Evolutionary conservation across 2,888 invertebrate species (phyloP).

Genomic region (Brenthis daphne): DNA sequence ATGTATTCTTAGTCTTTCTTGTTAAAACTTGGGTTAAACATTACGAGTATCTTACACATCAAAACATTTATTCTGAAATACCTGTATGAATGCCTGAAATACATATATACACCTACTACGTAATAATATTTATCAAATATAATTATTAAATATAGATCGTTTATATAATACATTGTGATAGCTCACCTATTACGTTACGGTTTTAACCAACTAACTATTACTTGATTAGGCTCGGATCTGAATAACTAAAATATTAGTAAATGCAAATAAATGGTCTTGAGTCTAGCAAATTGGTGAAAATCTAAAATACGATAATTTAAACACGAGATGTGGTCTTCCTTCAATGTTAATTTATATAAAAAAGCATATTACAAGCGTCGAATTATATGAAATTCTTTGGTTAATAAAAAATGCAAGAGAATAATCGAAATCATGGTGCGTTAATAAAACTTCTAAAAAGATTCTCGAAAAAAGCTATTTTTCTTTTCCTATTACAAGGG

Average conservation of each 20-base stretch:
- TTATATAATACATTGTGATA: slow-evolving; percentile 13
- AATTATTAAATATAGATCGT: neutral
- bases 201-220: slow-evolving; percentile 42
- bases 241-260: slow-evolving; percentile 60
- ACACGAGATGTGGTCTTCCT: too few relatives aligned
- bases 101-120: slow-evolving; percentile 11
- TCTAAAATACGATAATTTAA: neutral
- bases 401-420: too few relatives aligned
- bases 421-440: too few relatives aligned
- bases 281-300: slow-evolving; percentile 49
- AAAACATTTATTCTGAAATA: slow-evolving; percentile 9
- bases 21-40: neutral
- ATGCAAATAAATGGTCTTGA: slow-evolving; percentile 60
- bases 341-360: neutral
- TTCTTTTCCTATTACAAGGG: too few relatives aligned
- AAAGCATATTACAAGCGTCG: neutral
- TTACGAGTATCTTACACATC: neutral
- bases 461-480: too few relatives aligned
- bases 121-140: neutral
- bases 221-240: slow-evolving; percentile 64
- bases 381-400: neutral
- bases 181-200: neutral
- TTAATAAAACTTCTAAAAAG: too few relatives aligned
- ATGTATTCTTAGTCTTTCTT: neutral
- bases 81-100: slow-evolving; percentile 8